phyloP scores from a whole-genome alignment of 2,113 vertebrate species.

The Hypanus sabinus region DNA sequence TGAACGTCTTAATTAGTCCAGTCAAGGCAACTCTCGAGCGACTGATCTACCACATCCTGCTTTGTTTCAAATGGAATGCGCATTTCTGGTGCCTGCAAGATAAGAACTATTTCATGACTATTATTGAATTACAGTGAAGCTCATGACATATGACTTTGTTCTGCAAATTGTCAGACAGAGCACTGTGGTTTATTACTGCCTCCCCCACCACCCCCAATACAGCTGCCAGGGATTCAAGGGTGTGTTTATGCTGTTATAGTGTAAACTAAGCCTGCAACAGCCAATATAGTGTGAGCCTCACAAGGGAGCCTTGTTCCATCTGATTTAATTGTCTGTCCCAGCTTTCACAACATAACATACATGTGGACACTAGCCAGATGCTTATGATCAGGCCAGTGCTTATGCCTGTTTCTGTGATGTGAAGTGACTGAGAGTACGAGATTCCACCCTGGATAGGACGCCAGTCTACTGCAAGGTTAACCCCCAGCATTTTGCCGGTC shows the following conservation, averaged over 20 bases:
- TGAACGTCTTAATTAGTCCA: neutral
- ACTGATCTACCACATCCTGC: conserved; percentile 10
- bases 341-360: neutral
- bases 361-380: too few relatives aligned
- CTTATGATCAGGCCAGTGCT: too few relatives aligned
- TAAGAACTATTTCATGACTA: neutral
- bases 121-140: neutral
- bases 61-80: conserved; percentile 4
- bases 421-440: too few relatives aligned
- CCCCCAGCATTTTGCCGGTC: too few relatives aligned
- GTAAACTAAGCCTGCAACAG: neutral
- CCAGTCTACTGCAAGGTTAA: too few relatives aligned
- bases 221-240: neutral
- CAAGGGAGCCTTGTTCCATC: neutral
- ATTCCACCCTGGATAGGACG: too few relatives aligned
- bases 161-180: neutral
- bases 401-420: too few relatives aligned
- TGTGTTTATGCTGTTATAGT: neutral
- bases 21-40: neutral
- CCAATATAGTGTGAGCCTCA: too few relatives aligned
- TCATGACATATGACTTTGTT: neutral
- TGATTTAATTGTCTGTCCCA: neutral
- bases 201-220: neutral
- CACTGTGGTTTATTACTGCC: neutral
- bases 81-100: neutral